Evolutionary conservation across 2,113 vertebrate genomes (phyloP).

Genomic region (Diphyllodes magnificus): DNA sequence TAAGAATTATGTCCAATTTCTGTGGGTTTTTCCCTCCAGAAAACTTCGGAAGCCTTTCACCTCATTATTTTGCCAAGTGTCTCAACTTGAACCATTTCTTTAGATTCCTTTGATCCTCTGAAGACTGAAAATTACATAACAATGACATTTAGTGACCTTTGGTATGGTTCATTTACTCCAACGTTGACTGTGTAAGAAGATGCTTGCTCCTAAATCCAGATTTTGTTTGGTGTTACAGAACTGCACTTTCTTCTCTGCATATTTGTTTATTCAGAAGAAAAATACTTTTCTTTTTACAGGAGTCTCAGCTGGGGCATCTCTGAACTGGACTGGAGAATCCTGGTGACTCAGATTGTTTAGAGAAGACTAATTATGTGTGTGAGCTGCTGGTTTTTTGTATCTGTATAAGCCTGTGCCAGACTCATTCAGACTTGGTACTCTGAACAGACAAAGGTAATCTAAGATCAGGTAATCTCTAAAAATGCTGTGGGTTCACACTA

Average conservation of each 20-base stretch:
- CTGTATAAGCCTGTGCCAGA: background rate
- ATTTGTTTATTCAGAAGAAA: background rate
- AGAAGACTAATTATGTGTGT: rapidly evolving
- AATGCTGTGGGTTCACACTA: background rate
- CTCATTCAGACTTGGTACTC: background rate
- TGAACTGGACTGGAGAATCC: background rate
- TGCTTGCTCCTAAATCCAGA: background rate
- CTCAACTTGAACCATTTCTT: background rate
- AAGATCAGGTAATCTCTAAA: background rate
- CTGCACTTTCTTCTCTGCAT: background rate
- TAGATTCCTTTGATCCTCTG: background rate
- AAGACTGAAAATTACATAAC: background rate
- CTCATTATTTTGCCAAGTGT: background rate
- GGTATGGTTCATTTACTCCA: background rate
- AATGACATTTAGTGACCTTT: background rate
- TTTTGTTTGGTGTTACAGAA: background rate
- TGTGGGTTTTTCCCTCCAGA: background rate
- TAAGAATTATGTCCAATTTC: background rate
- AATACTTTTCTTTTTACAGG: background rate
- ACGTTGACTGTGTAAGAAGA: background rate
- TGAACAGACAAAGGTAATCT: background rate
- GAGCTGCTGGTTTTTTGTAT: background rate
- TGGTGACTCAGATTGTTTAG: background rate
- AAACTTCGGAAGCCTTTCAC: background rate
- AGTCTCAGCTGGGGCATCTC: background rate